Conservation (phyloP, 2,888 invertebrate genomes). For the Cerastis rubricosa region DNA sequence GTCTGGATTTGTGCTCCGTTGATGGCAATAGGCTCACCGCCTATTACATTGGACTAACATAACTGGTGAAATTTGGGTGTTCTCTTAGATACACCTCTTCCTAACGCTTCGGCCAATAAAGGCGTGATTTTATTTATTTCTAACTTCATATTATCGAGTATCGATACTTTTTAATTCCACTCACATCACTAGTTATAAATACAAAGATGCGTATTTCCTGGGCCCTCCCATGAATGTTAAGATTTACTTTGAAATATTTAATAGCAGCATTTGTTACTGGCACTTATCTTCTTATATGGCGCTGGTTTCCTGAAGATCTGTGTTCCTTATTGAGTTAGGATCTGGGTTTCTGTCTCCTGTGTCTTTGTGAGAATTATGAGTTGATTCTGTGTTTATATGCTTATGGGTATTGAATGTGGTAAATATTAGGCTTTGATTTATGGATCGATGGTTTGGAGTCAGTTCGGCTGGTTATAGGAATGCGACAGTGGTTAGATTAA, state of each 20-base stretch:
- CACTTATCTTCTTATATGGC: slow-evolving; percentile 42
- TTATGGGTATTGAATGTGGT: slow-evolving; percentile 10
- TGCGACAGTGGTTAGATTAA: neutral
- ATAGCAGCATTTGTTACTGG: slow-evolving; percentile 44
- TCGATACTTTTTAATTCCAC: neutral
- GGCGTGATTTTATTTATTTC: too few species aligned
- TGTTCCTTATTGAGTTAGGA: slow-evolving; percentile 25
- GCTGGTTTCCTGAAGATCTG: slow-evolving; percentile 32
- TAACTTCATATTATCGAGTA: neutral
- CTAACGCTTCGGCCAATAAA: too few species aligned
- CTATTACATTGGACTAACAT: too few species aligned
- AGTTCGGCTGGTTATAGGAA: neutral
- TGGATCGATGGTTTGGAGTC: neutral
- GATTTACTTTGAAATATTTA: slow-evolving; percentile 54
- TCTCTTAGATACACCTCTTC: too few species aligned
- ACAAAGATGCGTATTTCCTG: slow-evolving; percentile 74
- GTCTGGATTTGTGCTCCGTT: too few species aligned
- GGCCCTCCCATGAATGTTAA: slow-evolving; percentile 44
- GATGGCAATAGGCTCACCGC: too few species aligned
- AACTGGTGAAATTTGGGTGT: too few species aligned
- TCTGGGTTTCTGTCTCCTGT: neutral
- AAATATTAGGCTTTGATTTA: neutral
- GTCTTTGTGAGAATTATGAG: slow-evolving; percentile 27
- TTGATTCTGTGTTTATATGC: slow-evolving; percentile 12
- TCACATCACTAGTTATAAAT: slow-evolving; percentile 23